Evolutionary conservation across 2,797 vertebrate species (phyloP).

Genomic region (Oryzias dopingdopingensis): DNA sequence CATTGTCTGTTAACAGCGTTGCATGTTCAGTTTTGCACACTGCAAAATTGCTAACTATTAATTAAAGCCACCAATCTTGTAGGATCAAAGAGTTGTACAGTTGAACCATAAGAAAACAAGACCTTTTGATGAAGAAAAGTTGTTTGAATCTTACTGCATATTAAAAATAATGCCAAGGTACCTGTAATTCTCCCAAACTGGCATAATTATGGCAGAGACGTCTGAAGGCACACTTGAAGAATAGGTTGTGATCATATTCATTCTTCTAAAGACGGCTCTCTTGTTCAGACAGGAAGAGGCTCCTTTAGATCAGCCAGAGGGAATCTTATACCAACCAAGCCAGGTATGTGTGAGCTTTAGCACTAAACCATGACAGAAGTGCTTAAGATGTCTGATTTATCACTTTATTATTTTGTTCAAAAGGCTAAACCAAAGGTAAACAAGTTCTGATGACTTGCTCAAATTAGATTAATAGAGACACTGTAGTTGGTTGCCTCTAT

Average conservation of each 20-base stretch:
- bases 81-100: conserved; percentile 53
- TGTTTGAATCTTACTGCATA: conserved; percentile 39
- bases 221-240: conserved; percentile 48
- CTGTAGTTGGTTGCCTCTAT: conserved; percentile 24
- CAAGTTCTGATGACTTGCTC: conserved; percentile 6
- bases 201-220: conserved; percentile 68
- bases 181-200: conserved; percentile 65
- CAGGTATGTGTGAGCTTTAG: conserved; percentile 25
- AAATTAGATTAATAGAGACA: conserved; percentile 10
- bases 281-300: conserved; percentile 70
- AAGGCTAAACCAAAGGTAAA: conserved; percentile 12
- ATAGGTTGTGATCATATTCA: conserved; percentile 69
- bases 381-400: conserved; percentile 38
- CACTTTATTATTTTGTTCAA: conserved; percentile 8
- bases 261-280: conserved; percentile 59
- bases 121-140: conserved; percentile 35
- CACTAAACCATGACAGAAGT: conserved; percentile 16
- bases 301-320: conserved; percentile 51
- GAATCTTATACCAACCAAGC: conserved; percentile 43
- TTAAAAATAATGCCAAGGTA: conserved; percentile 67
- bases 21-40: conserved; percentile 26
- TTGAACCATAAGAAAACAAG: conserved; percentile 46
- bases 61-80: conserved; percentile 49
- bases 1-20: conserved; percentile 14
- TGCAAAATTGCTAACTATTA: conserved; percentile 30